Evolutionary conservation across 1,140 invertebrate species (phyloP).

Genomic region (Drosophila funebris): DNA sequence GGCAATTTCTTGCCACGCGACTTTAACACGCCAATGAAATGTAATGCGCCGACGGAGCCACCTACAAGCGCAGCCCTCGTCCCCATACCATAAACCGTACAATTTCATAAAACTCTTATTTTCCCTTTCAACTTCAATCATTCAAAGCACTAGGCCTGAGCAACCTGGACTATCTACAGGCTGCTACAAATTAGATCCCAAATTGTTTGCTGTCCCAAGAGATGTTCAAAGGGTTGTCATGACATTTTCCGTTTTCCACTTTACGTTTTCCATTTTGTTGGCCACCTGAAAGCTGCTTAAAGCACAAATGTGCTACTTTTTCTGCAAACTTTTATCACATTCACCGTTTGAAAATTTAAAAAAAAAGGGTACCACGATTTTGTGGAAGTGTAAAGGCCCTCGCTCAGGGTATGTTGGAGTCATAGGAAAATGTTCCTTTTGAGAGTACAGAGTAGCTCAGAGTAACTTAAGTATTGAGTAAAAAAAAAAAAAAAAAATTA

Average conservation of each 20-base stretch:
- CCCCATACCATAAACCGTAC: not conserved
- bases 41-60: constrained; percentile 53
- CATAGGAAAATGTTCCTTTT: not conserved
- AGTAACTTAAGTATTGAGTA: not conserved
- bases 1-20: constrained; percentile 64
- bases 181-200: constrained; percentile 58
- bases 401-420: no score
- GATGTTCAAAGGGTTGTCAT: constrained; percentile 16
- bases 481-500: constrained; percentile 4
- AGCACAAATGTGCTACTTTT: constrained; percentile 10
- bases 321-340: constrained; percentile 23
- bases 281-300: constrained; percentile 26
- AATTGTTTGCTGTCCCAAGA: constrained; percentile 26
- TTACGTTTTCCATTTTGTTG: constrained; percentile 18
- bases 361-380: no score
- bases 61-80: not conserved
- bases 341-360: not conserved
- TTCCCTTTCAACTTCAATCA: constrained; percentile 24
- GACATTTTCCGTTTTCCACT: constrained; percentile 13
- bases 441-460: no score
- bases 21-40: constrained; percentile 70
- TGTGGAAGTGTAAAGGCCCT: no score
- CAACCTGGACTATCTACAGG: constrained; percentile 36
- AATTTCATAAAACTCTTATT: not conserved
- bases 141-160: constrained; percentile 21